A percentile compares a stretch with the other conserved stretches of the same genome.
Evolutionary conservation across 2,797 vertebrate species (phyloP).

Genomic region (Amblyraja radiata): DNA sequence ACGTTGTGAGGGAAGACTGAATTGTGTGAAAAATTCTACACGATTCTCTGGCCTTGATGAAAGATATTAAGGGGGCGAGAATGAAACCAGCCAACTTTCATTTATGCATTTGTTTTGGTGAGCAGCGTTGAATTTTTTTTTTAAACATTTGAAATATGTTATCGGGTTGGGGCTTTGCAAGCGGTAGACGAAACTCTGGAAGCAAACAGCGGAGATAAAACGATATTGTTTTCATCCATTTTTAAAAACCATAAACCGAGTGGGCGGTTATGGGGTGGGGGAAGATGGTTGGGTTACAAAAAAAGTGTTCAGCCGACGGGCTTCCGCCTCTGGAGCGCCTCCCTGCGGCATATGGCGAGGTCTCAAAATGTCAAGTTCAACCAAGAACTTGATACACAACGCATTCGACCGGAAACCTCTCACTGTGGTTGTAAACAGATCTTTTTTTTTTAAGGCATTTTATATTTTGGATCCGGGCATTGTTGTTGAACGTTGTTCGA

Average conservation of each 20-base stretch:
- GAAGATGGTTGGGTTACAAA: background rate
- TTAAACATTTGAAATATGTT: background rate
- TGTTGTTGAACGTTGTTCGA: background rate
- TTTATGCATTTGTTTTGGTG: background rate
- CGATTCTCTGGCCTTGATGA: background rate
- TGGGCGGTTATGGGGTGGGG: too few relatives aligned
- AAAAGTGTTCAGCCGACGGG: background rate
- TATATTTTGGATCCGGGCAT: background rate
- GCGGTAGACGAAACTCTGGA: background rate
- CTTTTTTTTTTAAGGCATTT: too few relatives aligned
- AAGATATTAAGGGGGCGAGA: background rate
- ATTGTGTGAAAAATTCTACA: background rate
- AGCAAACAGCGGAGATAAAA: background rate
- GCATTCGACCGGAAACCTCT: background rate
- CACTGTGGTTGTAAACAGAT: background rate
- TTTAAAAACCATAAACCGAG: background rate
- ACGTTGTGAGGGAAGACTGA: background rate
- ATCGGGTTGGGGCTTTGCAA: background rate
- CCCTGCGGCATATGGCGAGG: background rate
- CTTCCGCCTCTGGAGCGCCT: constrained; percentile 34
- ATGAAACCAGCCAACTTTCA: background rate
- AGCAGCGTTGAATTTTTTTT: background rate
- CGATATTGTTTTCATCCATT: background rate
- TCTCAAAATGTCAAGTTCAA: constrained; percentile 30
- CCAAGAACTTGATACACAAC: background rate